Conservation (phyloP, 2,113 vertebrate species). For the Notothenia rossii region DNA sequence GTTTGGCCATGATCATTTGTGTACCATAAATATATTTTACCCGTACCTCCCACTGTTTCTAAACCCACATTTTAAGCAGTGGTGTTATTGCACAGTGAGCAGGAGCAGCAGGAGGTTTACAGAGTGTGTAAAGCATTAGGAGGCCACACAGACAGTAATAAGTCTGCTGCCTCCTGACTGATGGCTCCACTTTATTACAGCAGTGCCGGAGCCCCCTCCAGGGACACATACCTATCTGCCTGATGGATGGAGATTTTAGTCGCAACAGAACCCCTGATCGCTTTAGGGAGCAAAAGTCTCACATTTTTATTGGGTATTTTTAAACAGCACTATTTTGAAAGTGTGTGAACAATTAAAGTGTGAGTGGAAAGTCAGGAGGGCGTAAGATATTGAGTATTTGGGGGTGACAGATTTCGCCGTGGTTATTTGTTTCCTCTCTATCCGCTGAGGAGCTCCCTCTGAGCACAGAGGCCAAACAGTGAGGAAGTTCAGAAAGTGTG, state of each 20-base stretch:
- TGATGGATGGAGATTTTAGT: slow-evolving; percentile 80
- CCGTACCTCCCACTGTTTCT: slow-evolving; percentile 41
- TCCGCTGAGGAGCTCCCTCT: slow-evolving; percentile 49
- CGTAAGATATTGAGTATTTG: slow-evolving; percentile 52
- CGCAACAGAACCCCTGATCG: slow-evolving; percentile 49
- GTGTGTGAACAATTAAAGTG: slow-evolving; percentile 55
- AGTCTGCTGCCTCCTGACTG: slow-evolving; percentile 73
- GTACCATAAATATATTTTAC: slow-evolving; percentile 5
- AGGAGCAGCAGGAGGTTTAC: slow-evolving; percentile 61
- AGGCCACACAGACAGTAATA: slow-evolving; percentile 79
- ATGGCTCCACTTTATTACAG: slow-evolving; percentile 80
- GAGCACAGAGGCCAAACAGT: slow-evolving; percentile 52
- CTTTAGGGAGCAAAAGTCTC: slow-evolving; percentile 35
- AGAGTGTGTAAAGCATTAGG: slow-evolving; percentile 54
- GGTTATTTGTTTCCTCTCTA: slow-evolving; percentile 52
- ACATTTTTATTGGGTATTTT: slow-evolving; percentile 47
- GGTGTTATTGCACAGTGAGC: slow-evolving; percentile 54
- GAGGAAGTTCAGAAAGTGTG: slow-evolving; percentile 73
- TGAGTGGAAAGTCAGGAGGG: slow-evolving; percentile 44
- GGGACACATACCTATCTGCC: slow-evolving; percentile 80
- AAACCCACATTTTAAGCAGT: slow-evolving; percentile 32
- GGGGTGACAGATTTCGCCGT: slow-evolving; percentile 32
- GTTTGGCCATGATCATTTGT: slow-evolving; percentile 9
- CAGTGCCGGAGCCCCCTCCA: slow-evolving; percentile 66
- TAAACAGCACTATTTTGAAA: slow-evolving; percentile 10